Conservation (phyloP, 2,113 vertebrate genomes). For the Caretta caretta region DNA sequence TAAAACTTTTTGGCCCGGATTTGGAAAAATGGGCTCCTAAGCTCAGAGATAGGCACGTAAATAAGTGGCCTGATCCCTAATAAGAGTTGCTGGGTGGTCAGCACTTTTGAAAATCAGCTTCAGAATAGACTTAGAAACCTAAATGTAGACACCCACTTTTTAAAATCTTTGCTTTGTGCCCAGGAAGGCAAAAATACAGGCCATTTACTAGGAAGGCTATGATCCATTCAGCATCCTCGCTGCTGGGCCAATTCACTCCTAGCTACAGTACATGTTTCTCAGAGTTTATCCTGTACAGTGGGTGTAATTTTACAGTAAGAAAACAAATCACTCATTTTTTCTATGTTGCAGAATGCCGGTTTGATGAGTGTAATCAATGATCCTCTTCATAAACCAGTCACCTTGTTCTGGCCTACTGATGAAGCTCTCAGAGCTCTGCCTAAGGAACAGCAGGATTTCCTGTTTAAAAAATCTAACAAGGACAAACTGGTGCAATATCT, state of each 20-base stretch:
- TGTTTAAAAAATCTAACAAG: constrained; percentile 83
- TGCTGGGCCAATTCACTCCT: neutral
- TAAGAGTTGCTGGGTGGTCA: neutral
- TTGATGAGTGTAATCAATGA: constrained; percentile 82
- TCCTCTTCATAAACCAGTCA: constrained; percentile 84
- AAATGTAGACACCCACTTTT: fast-evolving
- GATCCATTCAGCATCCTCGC: neutral
- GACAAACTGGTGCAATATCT: constrained; percentile 87
- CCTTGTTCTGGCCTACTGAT: constrained; percentile 91
- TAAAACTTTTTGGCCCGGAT: neutral
- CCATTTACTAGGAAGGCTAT: neutral
- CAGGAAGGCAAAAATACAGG: neutral
- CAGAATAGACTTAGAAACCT: neutral
- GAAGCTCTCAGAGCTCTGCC: constrained; percentile 81
- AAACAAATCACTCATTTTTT: neutral
- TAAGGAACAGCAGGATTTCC: constrained; percentile 86
- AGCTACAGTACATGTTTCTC: neutral
- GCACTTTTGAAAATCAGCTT: neutral
- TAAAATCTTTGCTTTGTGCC: neutral
- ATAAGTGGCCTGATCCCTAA: fast-evolving
- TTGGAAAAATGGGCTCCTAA: neutral
- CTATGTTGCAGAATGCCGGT: constrained; percentile 84
- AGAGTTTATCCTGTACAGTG: neutral
- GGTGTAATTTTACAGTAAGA: neutral
- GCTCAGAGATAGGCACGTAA: neutral